These are phyloP conservation scores for Rhamphomyia laevipes DNA, from an alignment of 2,888 invertebrate genomes.

Conservation along the genomic window DNA sequence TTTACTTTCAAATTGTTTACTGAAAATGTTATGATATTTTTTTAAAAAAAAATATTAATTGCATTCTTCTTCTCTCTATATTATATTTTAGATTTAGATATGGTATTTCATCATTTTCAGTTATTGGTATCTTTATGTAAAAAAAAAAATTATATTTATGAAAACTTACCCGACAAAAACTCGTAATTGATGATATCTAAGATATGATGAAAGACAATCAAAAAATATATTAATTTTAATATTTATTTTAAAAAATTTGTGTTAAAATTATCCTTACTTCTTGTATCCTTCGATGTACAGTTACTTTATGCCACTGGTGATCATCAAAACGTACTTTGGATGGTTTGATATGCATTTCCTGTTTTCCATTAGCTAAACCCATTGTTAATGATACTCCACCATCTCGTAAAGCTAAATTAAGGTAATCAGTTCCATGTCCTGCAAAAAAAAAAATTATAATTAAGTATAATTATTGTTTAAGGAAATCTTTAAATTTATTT, in stretches of 20 bases:
- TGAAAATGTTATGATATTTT: too few species aligned
- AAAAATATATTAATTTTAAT: neutral
- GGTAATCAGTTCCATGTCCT: slow-evolving; percentile 83
- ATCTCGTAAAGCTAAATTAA: slow-evolving; percentile 78
- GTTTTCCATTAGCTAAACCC: slow-evolving; percentile 80
- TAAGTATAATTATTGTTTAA: neutral
- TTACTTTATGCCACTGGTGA: slow-evolving; percentile 92
- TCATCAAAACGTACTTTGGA: slow-evolving; percentile 85
- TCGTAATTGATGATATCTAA: slow-evolving; percentile 76
- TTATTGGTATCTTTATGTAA: too few species aligned
- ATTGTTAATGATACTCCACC: slow-evolving; percentile 81
- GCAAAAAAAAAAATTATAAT: slow-evolving; percentile 12
- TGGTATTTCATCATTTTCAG: too few species aligned
- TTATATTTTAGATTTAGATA: too few species aligned
- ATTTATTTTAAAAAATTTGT: neutral
- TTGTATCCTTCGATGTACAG: slow-evolving; percentile 79
- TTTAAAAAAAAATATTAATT: too few species aligned
- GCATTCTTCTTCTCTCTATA: too few species aligned
- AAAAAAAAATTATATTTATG: too few species aligned
- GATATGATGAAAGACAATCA: neutral
- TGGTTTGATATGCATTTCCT: slow-evolving; percentile 82
- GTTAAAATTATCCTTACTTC: slow-evolving; percentile 50
- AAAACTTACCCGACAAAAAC: slow-evolving; percentile 68
- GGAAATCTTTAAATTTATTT: too few species aligned
- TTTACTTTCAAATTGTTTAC: too few species aligned